phyloP scores from a whole-genome alignment of 2,888 invertebrate genomes.

The Serrognathus titanus region DNA sequence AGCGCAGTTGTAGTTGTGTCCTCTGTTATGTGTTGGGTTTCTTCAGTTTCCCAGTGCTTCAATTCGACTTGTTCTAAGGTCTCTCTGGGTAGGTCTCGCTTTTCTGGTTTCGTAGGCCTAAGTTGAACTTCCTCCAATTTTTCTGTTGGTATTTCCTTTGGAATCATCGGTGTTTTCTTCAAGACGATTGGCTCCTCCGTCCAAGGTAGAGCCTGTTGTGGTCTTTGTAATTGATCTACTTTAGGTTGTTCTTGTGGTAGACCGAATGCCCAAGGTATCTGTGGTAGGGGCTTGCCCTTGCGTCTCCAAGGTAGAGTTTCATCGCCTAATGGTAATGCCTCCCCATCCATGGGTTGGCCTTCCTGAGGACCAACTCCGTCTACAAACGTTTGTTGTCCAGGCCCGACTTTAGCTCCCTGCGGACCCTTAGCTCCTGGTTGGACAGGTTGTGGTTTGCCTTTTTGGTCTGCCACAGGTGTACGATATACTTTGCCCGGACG shows the following conservation, averaged over 20 bases:
- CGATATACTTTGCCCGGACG: slow-evolving; percentile 52
- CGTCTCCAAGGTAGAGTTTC: slow-evolving; percentile 56
- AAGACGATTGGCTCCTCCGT: slow-evolving; percentile 62
- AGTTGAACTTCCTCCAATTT: slow-evolving; percentile 51
- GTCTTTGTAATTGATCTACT: slow-evolving; percentile 39
- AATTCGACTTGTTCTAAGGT: slow-evolving; percentile 51
- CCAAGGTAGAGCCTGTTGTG: slow-evolving; percentile 53
- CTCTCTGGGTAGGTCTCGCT: slow-evolving; percentile 38
- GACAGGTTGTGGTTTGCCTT: slow-evolving; percentile 14
- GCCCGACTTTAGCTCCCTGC: slow-evolving; percentile 28
- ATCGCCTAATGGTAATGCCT: slow-evolving; percentile 53
- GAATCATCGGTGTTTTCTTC: slow-evolving; percentile 49
- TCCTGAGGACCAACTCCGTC: slow-evolving; percentile 34
- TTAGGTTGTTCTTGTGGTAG: slow-evolving; percentile 27
- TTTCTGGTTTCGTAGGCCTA: slow-evolving; percentile 47
- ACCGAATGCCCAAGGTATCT: slow-evolving; percentile 9
- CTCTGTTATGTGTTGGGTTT: slow-evolving; percentile 26
- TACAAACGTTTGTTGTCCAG: slow-evolving; percentile 38
- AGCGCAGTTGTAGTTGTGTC: slow-evolving; percentile 58
- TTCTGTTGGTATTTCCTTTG: slow-evolving; percentile 44
- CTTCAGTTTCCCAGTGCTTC: slow-evolving; percentile 28
- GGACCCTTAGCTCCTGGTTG: slow-evolving; percentile 3
- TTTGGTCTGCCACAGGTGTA: slow-evolving; percentile 43
- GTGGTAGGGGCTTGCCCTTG: slow-evolving; percentile 19
- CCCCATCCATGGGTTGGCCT: slow-evolving; percentile 43